Evolutionary conservation across 2,113 vertebrate species (phyloP).

Genomic region (Lota lota): DNA sequence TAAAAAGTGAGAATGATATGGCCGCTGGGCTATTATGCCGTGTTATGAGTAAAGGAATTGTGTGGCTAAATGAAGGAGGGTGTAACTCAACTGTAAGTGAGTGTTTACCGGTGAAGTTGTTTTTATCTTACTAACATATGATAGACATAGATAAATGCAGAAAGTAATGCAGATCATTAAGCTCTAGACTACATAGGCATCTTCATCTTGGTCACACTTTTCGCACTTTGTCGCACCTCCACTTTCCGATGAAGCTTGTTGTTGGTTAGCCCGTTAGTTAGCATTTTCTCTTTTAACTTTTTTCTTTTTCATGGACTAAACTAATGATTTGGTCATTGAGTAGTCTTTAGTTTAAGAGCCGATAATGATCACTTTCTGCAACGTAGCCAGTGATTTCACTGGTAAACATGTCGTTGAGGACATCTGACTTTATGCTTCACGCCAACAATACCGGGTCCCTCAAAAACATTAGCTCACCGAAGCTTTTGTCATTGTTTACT

Average conservation of each 20-base stretch:
- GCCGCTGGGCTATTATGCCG: neutral
- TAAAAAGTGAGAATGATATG: neutral
- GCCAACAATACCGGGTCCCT: constrained; percentile 2
- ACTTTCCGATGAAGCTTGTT: neutral
- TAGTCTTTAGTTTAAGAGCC: no score
- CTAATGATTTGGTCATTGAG: no score
- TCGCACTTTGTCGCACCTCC: neutral
- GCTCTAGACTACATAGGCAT: no score
- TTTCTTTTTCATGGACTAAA: no score
- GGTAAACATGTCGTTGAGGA: neutral
- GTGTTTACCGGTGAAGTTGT: no score
- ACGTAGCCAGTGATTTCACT: no score
- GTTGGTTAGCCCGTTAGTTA: no score
- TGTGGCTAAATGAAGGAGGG: neutral
- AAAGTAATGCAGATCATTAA: no score
- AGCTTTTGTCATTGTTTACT: constrained; percentile 13
- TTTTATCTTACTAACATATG: no score
- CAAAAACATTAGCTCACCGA: neutral
- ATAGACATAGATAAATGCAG: no score
- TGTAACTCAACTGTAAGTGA: neutral
- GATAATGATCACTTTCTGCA: no score
- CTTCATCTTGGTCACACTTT: neutral
- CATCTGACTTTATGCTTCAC: constrained; percentile 13
- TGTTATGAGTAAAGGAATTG: constrained; percentile 10
- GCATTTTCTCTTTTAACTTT: no score